These are phyloP conservation scores for Nomada fabriciana DNA, from an alignment of 2,888 invertebrate species.

Conservation along the genomic window DNA sequence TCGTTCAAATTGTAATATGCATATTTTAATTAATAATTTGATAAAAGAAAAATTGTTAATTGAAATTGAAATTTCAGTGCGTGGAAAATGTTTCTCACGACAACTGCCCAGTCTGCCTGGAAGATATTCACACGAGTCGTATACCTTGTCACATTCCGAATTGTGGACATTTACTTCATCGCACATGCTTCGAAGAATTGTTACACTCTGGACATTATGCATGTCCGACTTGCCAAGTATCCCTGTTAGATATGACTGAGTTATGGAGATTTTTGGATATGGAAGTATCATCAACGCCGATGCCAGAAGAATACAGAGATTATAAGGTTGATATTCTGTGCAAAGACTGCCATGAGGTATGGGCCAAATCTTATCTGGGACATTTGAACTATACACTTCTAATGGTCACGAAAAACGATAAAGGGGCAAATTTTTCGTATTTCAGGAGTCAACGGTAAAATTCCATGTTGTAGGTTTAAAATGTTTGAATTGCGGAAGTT, in stretches of 20 bases:
- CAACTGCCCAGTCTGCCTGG: conserved; percentile 95
- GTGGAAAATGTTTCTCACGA: conserved; percentile 95
- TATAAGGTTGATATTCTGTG: conserved; percentile 93
- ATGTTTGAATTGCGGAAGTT: conserved; percentile 94
- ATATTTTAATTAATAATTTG: neutral
- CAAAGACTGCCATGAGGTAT: conserved; percentile 96
- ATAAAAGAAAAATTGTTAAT: neutral
- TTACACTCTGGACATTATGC: conserved; percentile 92
- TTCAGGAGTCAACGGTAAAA: conserved; percentile 91
- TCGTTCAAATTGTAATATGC: neutral
- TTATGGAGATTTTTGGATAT: conserved; percentile 93
- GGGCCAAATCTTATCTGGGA: conserved; percentile 35
- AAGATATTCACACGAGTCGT: conserved; percentile 96
- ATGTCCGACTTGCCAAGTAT: conserved; percentile 95
- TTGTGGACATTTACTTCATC: conserved; percentile 95
- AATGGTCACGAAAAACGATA: too few species aligned
- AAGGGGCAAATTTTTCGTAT: conserved; percentile 49
- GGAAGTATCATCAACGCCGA: conserved; percentile 92
- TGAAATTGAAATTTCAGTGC: conserved; percentile 87
- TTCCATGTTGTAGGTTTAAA: conserved; percentile 96
- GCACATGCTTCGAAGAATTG: conserved; percentile 93
- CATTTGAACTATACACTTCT: neutral
- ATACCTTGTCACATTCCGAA: conserved; percentile 95
- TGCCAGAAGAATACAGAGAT: conserved; percentile 93
- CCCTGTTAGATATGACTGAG: conserved; percentile 94